Evolutionary conservation across 2,113 vertebrate species (phyloP).

Genomic region (Suncus etruscus): DNA sequence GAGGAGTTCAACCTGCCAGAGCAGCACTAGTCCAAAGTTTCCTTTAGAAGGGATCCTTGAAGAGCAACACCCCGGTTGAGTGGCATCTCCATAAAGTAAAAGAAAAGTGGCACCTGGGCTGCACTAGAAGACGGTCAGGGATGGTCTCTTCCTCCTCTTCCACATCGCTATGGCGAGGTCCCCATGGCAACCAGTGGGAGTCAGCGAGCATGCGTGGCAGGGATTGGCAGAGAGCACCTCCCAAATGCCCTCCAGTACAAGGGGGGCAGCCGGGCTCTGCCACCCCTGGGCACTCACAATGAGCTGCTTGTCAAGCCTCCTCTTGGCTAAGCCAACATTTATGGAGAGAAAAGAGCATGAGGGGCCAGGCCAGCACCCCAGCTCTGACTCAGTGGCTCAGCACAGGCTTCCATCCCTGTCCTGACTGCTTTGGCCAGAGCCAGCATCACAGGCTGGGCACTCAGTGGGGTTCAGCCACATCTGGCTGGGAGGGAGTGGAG

Average conservation of each 20-base stretch:
- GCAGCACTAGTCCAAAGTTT: background rate
- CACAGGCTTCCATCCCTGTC: background rate
- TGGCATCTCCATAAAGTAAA: background rate
- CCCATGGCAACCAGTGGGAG: conserved; percentile 73
- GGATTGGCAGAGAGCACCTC: conserved; percentile 1
- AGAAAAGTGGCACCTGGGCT: background rate
- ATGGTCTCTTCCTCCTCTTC: conserved; percentile 44
- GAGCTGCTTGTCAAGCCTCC: conserved; percentile 69
- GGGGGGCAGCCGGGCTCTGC: background rate
- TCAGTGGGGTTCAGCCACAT: too few relatives aligned
- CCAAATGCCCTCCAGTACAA: conserved; percentile 28
- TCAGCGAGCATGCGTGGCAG: conserved; percentile 50
- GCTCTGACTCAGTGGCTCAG: background rate
- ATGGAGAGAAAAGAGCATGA: conserved; percentile 9
- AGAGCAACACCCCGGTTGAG: background rate
- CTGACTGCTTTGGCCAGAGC: background rate
- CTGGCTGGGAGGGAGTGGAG: too few relatives aligned
- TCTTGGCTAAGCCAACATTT: conserved; percentile 76
- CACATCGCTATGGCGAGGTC: conserved; percentile 72
- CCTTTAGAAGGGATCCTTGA: background rate
- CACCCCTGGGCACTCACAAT: conserved; percentile 76
- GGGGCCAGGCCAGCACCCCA: background rate
- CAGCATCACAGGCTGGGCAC: too few relatives aligned
- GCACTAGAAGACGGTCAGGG: background rate
- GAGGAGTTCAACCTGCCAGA: background rate